Evolutionary conservation across 2,888 invertebrate species (phyloP), one percentile per base, ranked within the genome.

Genomic region (Drosophila affinis): DNA sequence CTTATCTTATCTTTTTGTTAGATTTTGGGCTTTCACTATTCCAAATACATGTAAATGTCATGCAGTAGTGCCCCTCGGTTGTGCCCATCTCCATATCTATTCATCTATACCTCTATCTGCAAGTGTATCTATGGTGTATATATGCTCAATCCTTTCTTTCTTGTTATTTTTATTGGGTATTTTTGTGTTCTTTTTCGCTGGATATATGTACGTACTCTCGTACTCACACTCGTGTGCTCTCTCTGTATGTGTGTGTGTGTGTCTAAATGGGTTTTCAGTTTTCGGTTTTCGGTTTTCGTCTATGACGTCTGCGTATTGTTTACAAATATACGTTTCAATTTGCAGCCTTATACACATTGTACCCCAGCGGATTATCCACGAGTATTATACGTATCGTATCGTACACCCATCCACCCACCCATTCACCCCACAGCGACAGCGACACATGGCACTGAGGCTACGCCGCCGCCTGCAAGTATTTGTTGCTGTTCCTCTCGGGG

Each of bases 291-390:
- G 79, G 72, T 78, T 77, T 84, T 78, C 57, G 71, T 78, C 75
- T 82, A 82, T 85, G 87, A 82, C 87, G 87, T 87, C 82, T 80
- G 79, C 71, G 76, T 82, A 81, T 82, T 87, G 87, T 85, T 85
- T 85, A 85, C 84, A 84, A 85, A 84, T 84, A 82, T 87, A 77
- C 82, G 70, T 77, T 84, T 87, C 82, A 78, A 81, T 84, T 87
- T 79, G 76, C 74, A 84, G 65, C 62, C 61, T 32, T 49, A 69
- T 57, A 52, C 65, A 62, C 55, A 55, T 61, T 39, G 57, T 51
- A 56, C 65, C n/a, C 49, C 53, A 34, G 21, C 52, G 10, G 32
- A 54, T 55, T 65, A 72, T 58, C 53, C 57, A 59, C 52, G 44
- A 62, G 39, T 39, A 39, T 9, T 29, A 29, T 29, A 14, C n/a